These are phyloP conservation scores for Takifugu flavidus DNA, from an alignment of 2,113 vertebrate genomes.

Conservation along the genomic window DNA sequence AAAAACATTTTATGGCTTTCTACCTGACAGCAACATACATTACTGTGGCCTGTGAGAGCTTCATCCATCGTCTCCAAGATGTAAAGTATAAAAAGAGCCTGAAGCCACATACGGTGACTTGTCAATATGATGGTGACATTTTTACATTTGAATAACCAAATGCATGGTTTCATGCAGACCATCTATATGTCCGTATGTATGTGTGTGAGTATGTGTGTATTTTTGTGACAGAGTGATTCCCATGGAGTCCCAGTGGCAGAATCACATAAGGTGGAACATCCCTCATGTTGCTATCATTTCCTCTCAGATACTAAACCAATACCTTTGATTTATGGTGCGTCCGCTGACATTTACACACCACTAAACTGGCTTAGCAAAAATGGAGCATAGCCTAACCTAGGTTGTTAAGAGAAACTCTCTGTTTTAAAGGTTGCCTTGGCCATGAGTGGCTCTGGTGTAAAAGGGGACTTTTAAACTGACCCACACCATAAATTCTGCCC, in stretches of 20 bases:
- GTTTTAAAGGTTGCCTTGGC: conserved; percentile 37
- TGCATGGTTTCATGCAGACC: background rate
- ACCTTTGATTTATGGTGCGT: conserved; percentile 62
- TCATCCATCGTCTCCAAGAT: conserved; percentile 8
- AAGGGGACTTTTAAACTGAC: conserved; percentile 21
- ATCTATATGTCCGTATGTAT: no score
- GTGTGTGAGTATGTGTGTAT: conserved; percentile 12
- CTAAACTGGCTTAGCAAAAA: conserved; percentile 35
- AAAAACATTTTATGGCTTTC: conserved; percentile 3
- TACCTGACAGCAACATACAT: conserved; percentile 23
- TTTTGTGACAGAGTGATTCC: background rate
- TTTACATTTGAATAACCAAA: conserved; percentile 40
- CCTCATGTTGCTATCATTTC: conserved; percentile 60
- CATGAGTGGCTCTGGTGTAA: conserved; percentile 16
- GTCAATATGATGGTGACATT: conserved; percentile 36
- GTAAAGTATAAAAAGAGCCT: conserved; percentile 24
- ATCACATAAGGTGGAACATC: conserved; percentile 11
- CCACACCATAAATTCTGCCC: conserved; percentile 24
- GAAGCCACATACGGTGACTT: conserved; percentile 26
- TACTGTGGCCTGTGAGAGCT: conserved; percentile 8
- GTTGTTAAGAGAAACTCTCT: conserved; percentile 26
- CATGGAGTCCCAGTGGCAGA: no score
- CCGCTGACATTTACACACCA: conserved; percentile 50
- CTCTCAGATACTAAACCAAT: conserved; percentile 62
- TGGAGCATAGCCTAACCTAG: conserved; percentile 30